A percentile compares a stretch with the other conserved stretches of the same genome.
phyloP scores from a whole-genome alignment of 2,797 vertebrate genomes.

The Aulostomus chinensis region DNA sequence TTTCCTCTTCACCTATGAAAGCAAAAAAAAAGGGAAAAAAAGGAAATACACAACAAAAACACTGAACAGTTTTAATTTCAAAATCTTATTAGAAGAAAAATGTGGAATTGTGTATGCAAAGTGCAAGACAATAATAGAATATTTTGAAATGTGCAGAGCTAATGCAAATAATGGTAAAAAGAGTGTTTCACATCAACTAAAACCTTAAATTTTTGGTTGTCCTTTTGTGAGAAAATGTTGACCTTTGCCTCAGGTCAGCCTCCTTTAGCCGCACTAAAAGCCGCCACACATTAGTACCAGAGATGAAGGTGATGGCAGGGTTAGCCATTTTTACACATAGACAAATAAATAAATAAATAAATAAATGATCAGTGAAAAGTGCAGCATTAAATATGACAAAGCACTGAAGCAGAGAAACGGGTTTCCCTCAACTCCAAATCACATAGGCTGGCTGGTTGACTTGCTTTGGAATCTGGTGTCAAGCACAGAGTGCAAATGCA shows the following conservation, averaged over 20 bases:
- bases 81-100: no score
- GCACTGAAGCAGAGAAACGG: not conserved
- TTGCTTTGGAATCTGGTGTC: conserved; percentile 19
- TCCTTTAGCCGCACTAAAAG: conserved; percentile 24
- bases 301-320: not conserved
- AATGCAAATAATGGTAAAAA: no score
- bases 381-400: not conserved
- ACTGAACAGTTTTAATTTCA: no score
- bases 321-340: conserved; percentile 19
- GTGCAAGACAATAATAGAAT: conserved; percentile 1
- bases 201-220: not conserved
- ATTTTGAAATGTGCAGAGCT: conserved; percentile 7
- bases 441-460: not conserved
- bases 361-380: conserved; percentile 1
- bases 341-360: conserved; percentile 20
- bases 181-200: not conserved
- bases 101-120: conserved; percentile 3
- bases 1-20: conserved; percentile 3
- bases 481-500: conserved; percentile 35
- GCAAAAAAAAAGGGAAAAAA: no score
- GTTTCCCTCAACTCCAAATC: not conserved
- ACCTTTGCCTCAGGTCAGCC: conserved; percentile 34
- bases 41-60: no score
- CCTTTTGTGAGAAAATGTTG: conserved; percentile 19
- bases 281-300: conserved; percentile 26